phyloP scores from a whole-genome alignment of 1,140 invertebrate genomes.

The Sitobion miscanthi region DNA sequence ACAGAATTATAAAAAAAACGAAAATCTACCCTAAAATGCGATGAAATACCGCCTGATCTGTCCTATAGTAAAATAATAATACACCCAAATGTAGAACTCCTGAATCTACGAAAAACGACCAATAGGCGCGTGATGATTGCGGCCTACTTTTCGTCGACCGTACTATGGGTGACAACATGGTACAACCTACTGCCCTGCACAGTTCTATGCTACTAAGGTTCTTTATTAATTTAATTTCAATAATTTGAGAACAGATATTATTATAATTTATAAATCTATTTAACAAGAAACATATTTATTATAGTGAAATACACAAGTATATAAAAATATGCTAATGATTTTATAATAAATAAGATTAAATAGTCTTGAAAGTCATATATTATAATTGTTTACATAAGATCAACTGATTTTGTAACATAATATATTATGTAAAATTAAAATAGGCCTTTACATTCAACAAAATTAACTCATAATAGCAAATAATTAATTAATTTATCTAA shows the following conservation, averaged over 20 bases:
- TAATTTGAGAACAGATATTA: background rate
- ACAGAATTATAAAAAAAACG: too few species aligned
- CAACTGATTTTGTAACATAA: constrained; percentile 23
- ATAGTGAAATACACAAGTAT: background rate
- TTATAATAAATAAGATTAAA: constrained; percentile 28
- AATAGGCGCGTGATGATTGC: too few species aligned
- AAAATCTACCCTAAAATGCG: too few species aligned
- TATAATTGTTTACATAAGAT: constrained; percentile 50
- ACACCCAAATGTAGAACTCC: too few species aligned
- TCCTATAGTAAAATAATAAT: too few species aligned
- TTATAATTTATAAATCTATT: background rate
- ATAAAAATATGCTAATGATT: constrained; percentile 30
- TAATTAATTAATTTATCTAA: constrained; percentile 39
- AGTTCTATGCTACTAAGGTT: background rate
- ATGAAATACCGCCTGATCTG: too few species aligned
- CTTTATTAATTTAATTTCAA: background rate
- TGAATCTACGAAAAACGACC: too few species aligned
- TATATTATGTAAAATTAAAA: constrained; percentile 48
- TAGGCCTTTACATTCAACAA: constrained; percentile 46
- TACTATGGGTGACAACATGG: background rate
- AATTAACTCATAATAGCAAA: constrained; percentile 47
- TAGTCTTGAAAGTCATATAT: background rate
- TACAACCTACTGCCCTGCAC: background rate
- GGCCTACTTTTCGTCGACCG: too few species aligned
- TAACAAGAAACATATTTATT: constrained; percentile 8